A percentile compares a stretch with the other conserved stretches of the same genome.
These are phyloP conservation scores for Proteles cristata DNA, from an alignment of 2,113 vertebrate genomes.

Conservation along the genomic window DNA sequence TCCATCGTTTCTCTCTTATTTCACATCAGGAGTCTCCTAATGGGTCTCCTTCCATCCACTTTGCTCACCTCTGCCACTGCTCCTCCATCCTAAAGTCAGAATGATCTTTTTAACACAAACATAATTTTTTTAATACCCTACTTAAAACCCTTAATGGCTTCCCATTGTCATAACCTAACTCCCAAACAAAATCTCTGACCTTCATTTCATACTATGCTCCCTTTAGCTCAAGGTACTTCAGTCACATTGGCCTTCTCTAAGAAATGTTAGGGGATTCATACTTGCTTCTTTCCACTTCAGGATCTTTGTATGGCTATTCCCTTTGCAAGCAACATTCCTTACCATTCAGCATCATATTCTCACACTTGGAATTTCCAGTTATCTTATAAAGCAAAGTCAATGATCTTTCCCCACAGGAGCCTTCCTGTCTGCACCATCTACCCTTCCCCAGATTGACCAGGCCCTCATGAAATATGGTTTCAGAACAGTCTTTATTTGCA, in stretches of 20 bases:
- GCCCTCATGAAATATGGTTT: neutral
- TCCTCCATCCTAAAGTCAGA: neutral
- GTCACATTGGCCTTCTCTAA: neutral
- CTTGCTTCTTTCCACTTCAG: neutral
- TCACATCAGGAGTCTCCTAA: neutral
- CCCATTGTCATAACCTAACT: neutral
- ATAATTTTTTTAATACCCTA: neutral
- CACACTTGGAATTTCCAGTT: neutral
- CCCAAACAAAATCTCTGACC: neutral
- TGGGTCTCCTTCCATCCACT: neutral
- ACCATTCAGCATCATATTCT: neutral
- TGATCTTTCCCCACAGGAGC: neutral
- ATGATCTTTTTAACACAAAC: neutral
- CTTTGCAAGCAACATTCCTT: neutral
- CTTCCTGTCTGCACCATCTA: neutral
- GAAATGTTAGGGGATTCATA: neutral
- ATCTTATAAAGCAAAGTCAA: conserved; percentile 36
- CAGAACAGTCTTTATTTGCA: neutral
- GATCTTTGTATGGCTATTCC: neutral
- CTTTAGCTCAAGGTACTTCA: neutral
- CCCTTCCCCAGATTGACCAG: neutral
- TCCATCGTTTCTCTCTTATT: neutral
- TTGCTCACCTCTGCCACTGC: neutral
- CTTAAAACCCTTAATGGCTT: neutral
- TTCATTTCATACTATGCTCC: neutral